Evolutionary conservation across 1,140 invertebrate species (phyloP).

Genomic region (Harpegnathos saltator): DNA sequence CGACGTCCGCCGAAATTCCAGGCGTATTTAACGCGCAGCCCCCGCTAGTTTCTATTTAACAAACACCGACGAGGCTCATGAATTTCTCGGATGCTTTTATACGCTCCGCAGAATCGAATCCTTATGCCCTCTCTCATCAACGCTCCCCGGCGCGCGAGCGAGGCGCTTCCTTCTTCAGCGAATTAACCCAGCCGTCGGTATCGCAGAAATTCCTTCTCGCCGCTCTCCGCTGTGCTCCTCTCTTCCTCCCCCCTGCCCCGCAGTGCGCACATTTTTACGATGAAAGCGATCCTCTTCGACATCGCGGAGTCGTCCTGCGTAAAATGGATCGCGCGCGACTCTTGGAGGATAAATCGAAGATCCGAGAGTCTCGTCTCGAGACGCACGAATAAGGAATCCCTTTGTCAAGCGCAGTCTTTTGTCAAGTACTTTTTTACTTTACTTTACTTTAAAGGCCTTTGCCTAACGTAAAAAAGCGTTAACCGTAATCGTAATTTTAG

Average conservation of each 20-base stretch:
- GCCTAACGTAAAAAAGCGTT: too few relatives aligned
- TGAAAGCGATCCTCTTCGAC: not conserved
- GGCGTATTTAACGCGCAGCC: constrained; percentile 16
- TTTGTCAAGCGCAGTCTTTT: not conserved
- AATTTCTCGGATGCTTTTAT: constrained; percentile 45
- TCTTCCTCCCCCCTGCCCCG: too few relatives aligned
- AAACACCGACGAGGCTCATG: constrained; percentile 30
- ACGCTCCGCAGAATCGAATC: constrained; percentile 16
- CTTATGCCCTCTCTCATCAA: constrained; percentile 31
- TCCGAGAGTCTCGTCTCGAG: too few relatives aligned
- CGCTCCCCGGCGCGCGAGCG: not conserved
- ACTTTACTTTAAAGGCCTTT: too few relatives aligned
- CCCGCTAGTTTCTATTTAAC: constrained; percentile 34
- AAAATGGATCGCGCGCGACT: not conserved
- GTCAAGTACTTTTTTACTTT: too few relatives aligned
- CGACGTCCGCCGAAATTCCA: constrained; percentile 31
- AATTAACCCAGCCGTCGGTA: not conserved
- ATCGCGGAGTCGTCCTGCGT: too few relatives aligned
- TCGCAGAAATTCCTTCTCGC: not conserved
- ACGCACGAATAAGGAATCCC: not conserved
- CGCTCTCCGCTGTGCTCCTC: not conserved
- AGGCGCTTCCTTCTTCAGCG: not conserved
- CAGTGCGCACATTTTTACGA: not conserved
- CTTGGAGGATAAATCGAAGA: too few relatives aligned
- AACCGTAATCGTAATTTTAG: too few relatives aligned